Base-by-base conservation (phyloP, 1,140 invertebrate species). In the Macrotrachela quadricornifera region DNA sequence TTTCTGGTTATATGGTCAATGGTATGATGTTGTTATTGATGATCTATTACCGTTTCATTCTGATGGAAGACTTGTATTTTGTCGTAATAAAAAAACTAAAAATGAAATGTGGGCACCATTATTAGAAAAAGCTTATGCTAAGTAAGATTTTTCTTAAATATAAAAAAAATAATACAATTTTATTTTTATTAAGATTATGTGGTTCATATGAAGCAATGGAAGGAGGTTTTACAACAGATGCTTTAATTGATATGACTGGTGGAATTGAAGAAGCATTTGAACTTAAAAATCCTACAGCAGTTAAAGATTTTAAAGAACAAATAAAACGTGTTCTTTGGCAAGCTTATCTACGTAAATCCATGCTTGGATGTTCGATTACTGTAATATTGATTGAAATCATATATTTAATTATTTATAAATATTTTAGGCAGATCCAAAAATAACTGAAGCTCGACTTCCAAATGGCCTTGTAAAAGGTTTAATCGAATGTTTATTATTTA, bases 361-460 rank as follows among this genome's bases (percentile, higher is more conserved):
- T 99, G 41, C 87, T 96, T 81, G 90, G 86, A 1, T 97, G 91
- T 68, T 91, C 87, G 1, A 83, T 97, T 62, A 87, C 95, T 75
- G 85, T n/a, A n/a, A n/a, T n/a, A n/a, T n/a, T n/a, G n/a, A n/a
- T n/a, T n/a, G n/a, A n/a, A n/a, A n/a, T n/a, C n/a, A n/a, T n/a
- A n/a, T n/a, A n/a, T n/a, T n/a, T n/a, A n/a, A n/a, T n/a, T n/a
- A n/a, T n/a, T n/a, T n/a, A n/a, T n/a, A n/a, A n/a, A n/a, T n/a
- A n/a, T n/a, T n/a, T n/a, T n/a, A n/a, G n/a, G n/a, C 46, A 6
- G 53, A 54, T 49, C 53, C 53, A 11, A 43, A 42, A 37, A 18
- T 54, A 37, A 55, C 82, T 14, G 91, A 97, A 73, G 85, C 85
- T 9, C 78, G 85, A 69, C 82, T 87, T 0, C 75, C 78, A 0